Percentiles rank a stretch among this genome's conserved stretches.
Conservation (phyloP, 2,113 vertebrate species). For the Tricholaema leucomelas region DNA sequence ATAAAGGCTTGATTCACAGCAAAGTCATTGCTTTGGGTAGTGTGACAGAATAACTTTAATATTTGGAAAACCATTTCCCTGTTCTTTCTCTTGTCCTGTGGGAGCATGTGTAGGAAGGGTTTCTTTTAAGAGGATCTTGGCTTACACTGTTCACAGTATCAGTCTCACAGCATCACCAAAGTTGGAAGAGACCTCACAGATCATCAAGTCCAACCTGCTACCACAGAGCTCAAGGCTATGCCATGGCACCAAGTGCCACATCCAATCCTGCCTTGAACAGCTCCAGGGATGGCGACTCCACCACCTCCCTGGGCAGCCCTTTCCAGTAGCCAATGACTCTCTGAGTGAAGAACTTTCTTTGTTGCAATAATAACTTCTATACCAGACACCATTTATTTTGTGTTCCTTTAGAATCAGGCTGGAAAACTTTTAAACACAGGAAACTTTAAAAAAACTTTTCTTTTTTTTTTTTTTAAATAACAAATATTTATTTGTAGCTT, state of each 20-base stretch:
- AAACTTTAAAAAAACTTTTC: too few relatives aligned
- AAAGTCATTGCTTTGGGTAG: background rate
- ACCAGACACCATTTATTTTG: background rate
- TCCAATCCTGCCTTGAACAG: too few relatives aligned
- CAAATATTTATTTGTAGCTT: background rate
- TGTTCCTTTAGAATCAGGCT: conserved; percentile 13
- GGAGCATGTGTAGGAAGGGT: background rate
- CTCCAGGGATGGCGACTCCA: too few relatives aligned
- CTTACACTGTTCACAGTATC: too few relatives aligned
- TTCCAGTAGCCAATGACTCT: too few relatives aligned
- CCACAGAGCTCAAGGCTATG: too few relatives aligned
- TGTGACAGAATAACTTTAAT: background rate
- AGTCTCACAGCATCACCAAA: too few relatives aligned
- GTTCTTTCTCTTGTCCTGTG: conserved; percentile 13
- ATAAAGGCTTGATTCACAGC: background rate
- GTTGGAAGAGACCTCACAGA: too few relatives aligned
- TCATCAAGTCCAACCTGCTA: too few relatives aligned
- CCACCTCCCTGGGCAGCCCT: too few relatives aligned
- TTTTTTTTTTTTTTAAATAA: background rate
- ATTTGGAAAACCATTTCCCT: conserved; percentile 24
- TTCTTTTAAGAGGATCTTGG: background rate
- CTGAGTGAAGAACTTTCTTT: too few relatives aligned
- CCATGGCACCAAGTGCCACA: too few relatives aligned
- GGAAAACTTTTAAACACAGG: background rate
- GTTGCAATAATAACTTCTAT: conserved; percentile 3